Conservation (phyloP, 2,797 vertebrate species). For the Poeciliopsis infans region DNA sequence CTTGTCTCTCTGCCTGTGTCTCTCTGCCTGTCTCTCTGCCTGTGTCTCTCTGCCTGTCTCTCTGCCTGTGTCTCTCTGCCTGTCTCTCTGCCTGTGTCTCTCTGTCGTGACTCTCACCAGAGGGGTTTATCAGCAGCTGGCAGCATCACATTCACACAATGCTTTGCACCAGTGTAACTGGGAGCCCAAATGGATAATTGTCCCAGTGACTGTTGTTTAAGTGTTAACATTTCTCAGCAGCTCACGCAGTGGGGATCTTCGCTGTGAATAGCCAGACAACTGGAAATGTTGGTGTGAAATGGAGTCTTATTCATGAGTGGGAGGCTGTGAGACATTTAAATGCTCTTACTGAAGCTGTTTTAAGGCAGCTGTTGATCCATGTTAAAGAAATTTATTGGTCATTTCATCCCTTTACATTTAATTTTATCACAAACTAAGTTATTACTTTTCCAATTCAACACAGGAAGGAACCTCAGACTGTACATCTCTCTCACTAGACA, state of each 20-base stretch:
- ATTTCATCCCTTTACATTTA: conserved; percentile 29
- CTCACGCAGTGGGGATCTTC: conserved; percentile 62
- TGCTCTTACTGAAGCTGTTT: conserved; percentile 29
- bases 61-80: conserved; percentile 21
- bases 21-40: too few species aligned
- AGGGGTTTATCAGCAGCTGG: conserved; percentile 74
- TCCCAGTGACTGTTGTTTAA: conserved; percentile 71
- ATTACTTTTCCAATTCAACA: background rate
- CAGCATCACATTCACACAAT: conserved; percentile 69
- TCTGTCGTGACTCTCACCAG: conserved; percentile 62
- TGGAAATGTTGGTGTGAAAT: conserved; percentile 57
- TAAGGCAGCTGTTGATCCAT: conserved; percentile 20
- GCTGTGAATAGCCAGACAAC: conserved; percentile 67
- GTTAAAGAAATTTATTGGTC: conserved; percentile 34
- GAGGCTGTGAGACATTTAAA: conserved; percentile 52
- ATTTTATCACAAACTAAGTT: background rate
- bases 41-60: too few species aligned
- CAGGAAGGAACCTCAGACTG: background rate
- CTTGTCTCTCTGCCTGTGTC: too few species aligned
- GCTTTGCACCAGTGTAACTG: conserved; percentile 54
- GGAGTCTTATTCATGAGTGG: conserved; percentile 52
- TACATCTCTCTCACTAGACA: background rate
- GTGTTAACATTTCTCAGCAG: conserved; percentile 72
- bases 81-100: background rate
- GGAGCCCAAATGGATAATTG: conserved; percentile 63